A percentile compares a stretch with the other conserved stretches of the same genome.
Evolutionary conservation across 2,888 invertebrate species (phyloP).

Genomic region (Malachius bipustulatus): DNA sequence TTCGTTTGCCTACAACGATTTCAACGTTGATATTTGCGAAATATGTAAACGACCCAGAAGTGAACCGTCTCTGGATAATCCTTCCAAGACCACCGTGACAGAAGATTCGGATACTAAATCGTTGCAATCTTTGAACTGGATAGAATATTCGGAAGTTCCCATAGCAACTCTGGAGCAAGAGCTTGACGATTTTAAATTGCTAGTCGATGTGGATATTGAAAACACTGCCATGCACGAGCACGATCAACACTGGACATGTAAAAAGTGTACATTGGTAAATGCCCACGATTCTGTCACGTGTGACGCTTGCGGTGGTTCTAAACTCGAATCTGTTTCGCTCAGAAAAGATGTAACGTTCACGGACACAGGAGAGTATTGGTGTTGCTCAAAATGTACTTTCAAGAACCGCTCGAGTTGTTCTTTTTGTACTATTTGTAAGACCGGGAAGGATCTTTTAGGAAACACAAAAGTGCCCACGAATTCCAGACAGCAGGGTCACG

Average conservation of each 20-base stretch:
- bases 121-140: conserved; percentile 34
- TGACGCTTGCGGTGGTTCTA: conserved; percentile 79
- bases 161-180: conserved; percentile 57
- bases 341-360: conserved; percentile 55
- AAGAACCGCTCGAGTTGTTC: no score
- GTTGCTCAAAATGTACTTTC: conserved; percentile 69
- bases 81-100: conserved; percentile 59
- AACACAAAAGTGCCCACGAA: no score
- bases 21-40: conserved; percentile 69
- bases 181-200: conserved; percentile 57
- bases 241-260: conserved; percentile 65
- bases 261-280: conserved; percentile 79
- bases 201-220: no score
- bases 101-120: no score
- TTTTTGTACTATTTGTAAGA: no score
- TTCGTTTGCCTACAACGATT: conserved; percentile 77
- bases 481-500: no score
- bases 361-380: conserved; percentile 65
- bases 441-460: no score
- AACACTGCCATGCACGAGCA: conserved; percentile 25
- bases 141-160: conserved; percentile 40
- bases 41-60: conserved; percentile 62
- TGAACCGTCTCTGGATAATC: conserved; percentile 50
- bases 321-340: conserved; percentile 53
- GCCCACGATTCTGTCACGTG: conserved; percentile 58